These are phyloP conservation scores for Bradypus variegatus DNA, from an alignment of 2,797 vertebrate species.

Conservation along the genomic window DNA sequence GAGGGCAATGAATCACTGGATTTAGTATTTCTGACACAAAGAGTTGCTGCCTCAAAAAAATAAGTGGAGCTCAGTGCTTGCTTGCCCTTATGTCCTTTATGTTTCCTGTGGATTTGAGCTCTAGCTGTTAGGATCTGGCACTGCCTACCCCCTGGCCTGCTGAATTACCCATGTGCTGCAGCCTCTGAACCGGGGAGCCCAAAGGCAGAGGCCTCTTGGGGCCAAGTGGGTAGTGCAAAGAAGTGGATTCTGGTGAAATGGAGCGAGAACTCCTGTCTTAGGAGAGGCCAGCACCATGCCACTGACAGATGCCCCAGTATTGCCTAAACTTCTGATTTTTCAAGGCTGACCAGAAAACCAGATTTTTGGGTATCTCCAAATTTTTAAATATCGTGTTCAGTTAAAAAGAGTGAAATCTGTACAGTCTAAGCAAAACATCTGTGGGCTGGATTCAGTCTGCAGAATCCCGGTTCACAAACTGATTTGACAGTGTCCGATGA, in stretches of 20 bases:
- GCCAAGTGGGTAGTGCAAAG: background rate
- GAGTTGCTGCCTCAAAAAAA: background rate
- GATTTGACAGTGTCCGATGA: no score
- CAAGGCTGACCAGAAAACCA: no score
- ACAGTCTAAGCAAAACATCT: background rate
- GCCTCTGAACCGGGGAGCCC: background rate
- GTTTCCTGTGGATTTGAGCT: background rate
- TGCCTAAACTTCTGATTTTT: background rate
- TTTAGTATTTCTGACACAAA: background rate
- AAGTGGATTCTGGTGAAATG: accelerated
- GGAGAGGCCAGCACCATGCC: no score
- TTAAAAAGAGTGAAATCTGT: background rate
- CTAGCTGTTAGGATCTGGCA: background rate
- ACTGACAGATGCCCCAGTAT: no score
- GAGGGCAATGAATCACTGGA: background rate
- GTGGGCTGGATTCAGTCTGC: accelerated
- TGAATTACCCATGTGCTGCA: no score
- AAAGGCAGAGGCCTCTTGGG: background rate
- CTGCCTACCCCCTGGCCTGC: background rate
- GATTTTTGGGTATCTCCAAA: background rate
- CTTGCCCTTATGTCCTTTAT: background rate
- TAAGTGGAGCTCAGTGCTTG: background rate
- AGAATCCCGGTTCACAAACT: background rate
- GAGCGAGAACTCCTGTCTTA: background rate
- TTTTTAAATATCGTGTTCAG: background rate